These are phyloP conservation scores for Pachymerium ferrugineum DNA, from an alignment of 2,888 invertebrate species.

Conservation along the genomic window DNA sequence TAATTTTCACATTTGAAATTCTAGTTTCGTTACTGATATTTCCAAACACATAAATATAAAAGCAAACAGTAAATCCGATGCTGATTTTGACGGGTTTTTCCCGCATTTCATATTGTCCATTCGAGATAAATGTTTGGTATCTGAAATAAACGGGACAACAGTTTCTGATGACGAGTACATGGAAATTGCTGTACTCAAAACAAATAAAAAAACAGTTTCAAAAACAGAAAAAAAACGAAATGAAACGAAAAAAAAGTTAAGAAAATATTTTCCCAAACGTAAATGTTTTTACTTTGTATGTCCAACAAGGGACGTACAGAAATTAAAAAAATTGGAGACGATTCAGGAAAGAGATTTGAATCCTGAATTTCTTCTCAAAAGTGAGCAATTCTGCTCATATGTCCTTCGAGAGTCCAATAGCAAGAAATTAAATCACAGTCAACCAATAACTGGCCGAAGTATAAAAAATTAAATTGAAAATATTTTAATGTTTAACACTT, in stretches of 20 bases:
- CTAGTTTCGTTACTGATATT: constrained; percentile 25
- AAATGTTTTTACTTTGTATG: constrained; percentile 23
- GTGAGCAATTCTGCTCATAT: background rate
- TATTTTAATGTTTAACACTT: background rate
- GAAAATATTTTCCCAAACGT: background rate
- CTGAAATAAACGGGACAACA: background rate
- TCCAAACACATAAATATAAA: constrained; percentile 7
- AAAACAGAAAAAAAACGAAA: background rate
- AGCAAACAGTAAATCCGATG: background rate
- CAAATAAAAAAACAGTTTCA: background rate
- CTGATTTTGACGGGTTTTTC: background rate
- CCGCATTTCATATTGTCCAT: background rate
- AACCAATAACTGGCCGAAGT: background rate
- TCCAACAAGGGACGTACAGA: background rate
- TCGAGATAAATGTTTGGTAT: background rate
- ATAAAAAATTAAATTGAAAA: background rate
- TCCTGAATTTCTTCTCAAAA: background rate
- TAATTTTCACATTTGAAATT: background rate
- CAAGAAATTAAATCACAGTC: background rate
- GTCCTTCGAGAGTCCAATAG: background rate
- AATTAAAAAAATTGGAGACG: background rate
- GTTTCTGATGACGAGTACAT: constrained; percentile 15
- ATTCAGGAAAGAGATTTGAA: background rate
- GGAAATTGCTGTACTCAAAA: background rate
- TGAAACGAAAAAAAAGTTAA: background rate